Percentiles rank a stretch among this genome's conserved stretches.
Evolutionary conservation across 2,888 invertebrate species (phyloP).

Genomic region (Xestia ashworthii): DNA sequence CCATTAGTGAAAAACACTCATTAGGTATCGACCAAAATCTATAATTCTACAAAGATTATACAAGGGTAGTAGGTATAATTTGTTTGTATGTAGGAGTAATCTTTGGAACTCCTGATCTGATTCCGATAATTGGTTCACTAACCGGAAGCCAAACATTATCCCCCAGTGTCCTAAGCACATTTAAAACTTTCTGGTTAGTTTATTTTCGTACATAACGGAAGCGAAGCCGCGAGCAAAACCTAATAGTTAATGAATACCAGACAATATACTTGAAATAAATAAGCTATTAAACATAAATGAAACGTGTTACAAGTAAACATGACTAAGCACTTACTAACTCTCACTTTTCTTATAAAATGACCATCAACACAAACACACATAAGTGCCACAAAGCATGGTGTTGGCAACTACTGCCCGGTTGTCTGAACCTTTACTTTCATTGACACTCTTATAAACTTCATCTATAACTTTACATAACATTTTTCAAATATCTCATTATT

Average conservation of each 20-base stretch:
- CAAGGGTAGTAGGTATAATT: too few relatives aligned
- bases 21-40: background rate
- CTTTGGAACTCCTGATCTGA: too few relatives aligned
- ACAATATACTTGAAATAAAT: background rate
- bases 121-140: too few relatives aligned
- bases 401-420: background rate
- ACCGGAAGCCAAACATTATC: too few relatives aligned
- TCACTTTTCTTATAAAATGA: constrained; percentile 12
- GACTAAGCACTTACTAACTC: background rate
- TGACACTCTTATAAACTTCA: background rate
- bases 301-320: background rate
- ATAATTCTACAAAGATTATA: too few relatives aligned
- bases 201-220: too few relatives aligned
- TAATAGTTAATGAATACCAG: background rate
- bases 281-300: background rate
- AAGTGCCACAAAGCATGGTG: constrained; percentile 2
- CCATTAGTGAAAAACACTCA: background rate
- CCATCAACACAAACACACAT: constrained; percentile 23
- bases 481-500: background rate
- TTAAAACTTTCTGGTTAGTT: too few relatives aligned
- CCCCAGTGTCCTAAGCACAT: too few relatives aligned
- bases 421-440: constrained; percentile 11
- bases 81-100: too few relatives aligned
- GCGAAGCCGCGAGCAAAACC: too few relatives aligned
- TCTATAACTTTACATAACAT: background rate